Base-by-base conservation (phyloP, 2,888 invertebrate species). In the Sinodicranocentrus sp. region DNA sequence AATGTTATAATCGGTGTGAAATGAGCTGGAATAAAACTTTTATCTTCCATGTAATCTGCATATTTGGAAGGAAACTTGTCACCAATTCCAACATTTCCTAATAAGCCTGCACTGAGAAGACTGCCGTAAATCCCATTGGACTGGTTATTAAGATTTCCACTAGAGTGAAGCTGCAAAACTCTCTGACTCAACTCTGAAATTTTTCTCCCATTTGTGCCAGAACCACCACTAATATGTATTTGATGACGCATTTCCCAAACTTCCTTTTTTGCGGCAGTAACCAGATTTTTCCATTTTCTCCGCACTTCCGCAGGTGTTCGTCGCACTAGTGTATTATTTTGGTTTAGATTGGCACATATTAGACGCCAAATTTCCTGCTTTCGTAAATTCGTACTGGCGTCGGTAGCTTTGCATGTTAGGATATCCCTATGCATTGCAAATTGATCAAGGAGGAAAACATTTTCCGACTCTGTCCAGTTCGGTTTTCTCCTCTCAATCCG, bases 291-390 rank as follows among this genome's bases (percentile, higher is more conserved):
- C 89, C 89, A 89, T 82, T 89, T 89, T 70, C 89, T 79, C 57
- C 89, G 84, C 75, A 89, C 89, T 86, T 89, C 89, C 39, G 89
- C 89, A 15, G 89, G 89, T 6, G 89, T 89, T 48, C 89, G 77
- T 26, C 89, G 85, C 28, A 89, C 89, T 10, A 88, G 77, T 5
- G 87, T 86, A 54, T 89, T 89, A 59, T 89, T 87, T 48, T 85
- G 84, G 73, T 89, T 89, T 54, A 89, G 73, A 71, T 89, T 89
- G 28, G 86, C 86, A 78, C 89, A 89, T 76, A 89, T 89, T 54
- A 89, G 82, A 67, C 89, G 75, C 89, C 89, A 89, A 73, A 89
- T 88, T 71, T 89, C 89, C 65, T 89, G 89, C 70, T 89, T 89
- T 43, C 87, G 61, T 21, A 89, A 78, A 83, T 89, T 89, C 71